phyloP scores from a whole-genome alignment of 2,797 vertebrate genomes.

The Tympanoctomys barrerae region DNA sequence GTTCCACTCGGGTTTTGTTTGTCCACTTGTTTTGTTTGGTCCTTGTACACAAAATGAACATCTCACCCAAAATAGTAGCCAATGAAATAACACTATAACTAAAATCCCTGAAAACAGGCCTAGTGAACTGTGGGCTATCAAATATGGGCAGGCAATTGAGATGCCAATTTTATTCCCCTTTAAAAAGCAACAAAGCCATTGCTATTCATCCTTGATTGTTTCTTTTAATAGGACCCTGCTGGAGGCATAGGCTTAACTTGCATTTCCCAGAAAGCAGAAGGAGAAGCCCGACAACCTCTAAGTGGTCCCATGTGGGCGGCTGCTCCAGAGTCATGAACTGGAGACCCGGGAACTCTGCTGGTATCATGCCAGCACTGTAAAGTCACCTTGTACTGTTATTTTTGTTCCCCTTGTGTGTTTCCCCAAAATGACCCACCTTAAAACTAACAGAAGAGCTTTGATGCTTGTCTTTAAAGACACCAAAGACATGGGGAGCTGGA shows the following conservation, averaged over 20 bases:
- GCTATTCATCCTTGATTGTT: neutral
- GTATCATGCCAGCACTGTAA: neutral
- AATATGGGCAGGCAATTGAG: neutral
- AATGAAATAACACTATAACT: neutral
- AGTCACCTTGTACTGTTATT: neutral
- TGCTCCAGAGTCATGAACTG: neutral
- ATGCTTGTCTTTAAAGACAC: neutral
- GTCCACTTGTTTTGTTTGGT: neutral
- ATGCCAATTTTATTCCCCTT: neutral
- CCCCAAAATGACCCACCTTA: neutral
- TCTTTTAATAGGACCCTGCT: neutral
- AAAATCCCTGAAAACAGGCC: neutral
- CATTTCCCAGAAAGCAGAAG: neutral
- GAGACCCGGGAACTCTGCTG: neutral
- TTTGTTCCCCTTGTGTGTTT: neutral
- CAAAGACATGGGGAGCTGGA: neutral
- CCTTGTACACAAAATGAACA: neutral
- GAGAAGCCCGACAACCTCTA: neutral
- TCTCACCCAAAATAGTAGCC: neutral
- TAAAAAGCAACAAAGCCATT: neutral
- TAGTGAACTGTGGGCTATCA: neutral
- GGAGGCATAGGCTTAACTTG: neutral
- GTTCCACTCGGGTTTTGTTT: neutral
- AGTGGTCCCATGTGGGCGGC: neutral
- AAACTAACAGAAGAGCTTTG: neutral